Conservation (phyloP, 1,140 invertebrate species). For the Zaprionus tsacasi region DNA sequence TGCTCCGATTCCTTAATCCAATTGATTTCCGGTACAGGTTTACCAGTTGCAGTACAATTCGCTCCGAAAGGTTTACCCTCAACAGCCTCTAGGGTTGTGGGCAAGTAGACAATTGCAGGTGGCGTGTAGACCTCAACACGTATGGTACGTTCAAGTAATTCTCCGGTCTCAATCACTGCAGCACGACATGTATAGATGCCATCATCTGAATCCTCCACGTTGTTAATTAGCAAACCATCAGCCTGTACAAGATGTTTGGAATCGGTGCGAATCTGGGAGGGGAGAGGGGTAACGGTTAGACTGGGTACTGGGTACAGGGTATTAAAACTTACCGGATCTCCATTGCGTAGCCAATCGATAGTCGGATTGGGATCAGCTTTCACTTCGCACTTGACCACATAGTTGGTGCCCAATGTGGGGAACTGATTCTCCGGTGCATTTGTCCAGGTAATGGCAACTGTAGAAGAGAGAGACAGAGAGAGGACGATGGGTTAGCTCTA, state of each 20-base stretch:
- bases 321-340: constrained; percentile 86
- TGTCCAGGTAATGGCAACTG: constrained; percentile 93
- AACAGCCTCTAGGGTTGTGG: constrained; percentile 87
- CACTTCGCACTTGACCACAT: constrained; percentile 92
- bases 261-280: constrained; percentile 85
- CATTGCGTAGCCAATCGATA: constrained; percentile 93
- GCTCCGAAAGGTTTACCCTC: constrained; percentile 91
- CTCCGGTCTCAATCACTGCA: constrained; percentile 91
- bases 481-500: not conserved
- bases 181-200: constrained; percentile 94
- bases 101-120: constrained; percentile 88
- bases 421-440: constrained; percentile 94
- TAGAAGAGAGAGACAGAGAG: not conserved
- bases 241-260: constrained; percentile 90
- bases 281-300: not conserved
- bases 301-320: not conserved
- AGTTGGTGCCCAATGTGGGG: constrained; percentile 90
- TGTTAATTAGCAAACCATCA: constrained; percentile 91
- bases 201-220: constrained; percentile 92
- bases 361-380: constrained; percentile 92
- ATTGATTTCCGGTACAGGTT: constrained; percentile 91
- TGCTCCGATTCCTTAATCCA: constrained; percentile 91
- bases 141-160: constrained; percentile 90
- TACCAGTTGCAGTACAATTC: constrained; percentile 91
- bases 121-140: constrained; percentile 92